A percentile compares a stretch with the other conserved stretches of the same genome.
phyloP scores from a whole-genome alignment of 2,113 vertebrate species.

The Corynorhinus townsendii region DNA sequence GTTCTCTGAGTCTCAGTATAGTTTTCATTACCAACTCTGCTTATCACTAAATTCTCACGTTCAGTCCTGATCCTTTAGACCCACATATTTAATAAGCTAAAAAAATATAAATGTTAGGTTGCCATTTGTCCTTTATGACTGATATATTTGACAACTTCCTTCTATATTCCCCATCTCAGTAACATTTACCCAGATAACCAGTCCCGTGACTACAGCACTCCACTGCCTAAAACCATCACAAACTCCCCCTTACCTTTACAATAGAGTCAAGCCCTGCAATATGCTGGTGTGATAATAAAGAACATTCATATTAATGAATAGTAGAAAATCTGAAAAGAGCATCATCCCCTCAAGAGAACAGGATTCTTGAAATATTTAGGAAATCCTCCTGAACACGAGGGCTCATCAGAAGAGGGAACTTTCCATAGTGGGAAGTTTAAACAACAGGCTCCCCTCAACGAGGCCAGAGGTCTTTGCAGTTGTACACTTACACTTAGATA shows the following conservation, averaged over 20 bases:
- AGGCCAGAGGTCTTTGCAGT: conserved; percentile 50
- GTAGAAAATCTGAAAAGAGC: conserved; percentile 36
- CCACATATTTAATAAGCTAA: neutral
- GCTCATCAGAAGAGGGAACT: conserved; percentile 26
- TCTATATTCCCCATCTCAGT: neutral
- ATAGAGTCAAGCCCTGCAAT: neutral
- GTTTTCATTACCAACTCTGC: neutral
- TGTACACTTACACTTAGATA: neutral
- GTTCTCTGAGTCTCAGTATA: neutral
- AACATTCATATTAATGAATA: conserved; percentile 10
- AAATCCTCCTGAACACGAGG: conserved; percentile 8
- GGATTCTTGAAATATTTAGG: neutral
- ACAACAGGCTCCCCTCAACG: neutral
- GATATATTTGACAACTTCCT: neutral
- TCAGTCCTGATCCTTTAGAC: neutral
- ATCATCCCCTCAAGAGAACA: neutral
- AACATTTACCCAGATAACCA: neutral
- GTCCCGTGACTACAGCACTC: neutral
- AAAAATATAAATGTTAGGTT: neutral
- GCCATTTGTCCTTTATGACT: neutral
- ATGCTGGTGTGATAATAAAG: neutral
- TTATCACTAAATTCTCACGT: neutral
- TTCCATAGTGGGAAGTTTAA: conserved; percentile 14
- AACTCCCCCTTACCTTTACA: neutral
- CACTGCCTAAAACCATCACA: neutral